Evolutionary conservation across 2,113 vertebrate genomes (phyloP).

Genomic region (Oncorhynchus keta): DNA sequence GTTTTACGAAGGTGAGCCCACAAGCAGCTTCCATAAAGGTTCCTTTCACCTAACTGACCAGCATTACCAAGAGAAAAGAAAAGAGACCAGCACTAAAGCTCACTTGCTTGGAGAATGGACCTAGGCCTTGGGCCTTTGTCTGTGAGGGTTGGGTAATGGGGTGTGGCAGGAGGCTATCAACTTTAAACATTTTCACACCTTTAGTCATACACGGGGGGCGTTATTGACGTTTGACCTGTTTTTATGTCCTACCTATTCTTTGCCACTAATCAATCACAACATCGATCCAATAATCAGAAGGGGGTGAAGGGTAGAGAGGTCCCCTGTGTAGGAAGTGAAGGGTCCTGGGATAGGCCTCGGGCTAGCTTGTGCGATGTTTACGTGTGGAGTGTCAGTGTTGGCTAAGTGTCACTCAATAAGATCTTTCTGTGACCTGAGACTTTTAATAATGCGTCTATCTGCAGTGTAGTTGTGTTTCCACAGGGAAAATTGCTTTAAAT

Average conservation of each 20-base stretch:
- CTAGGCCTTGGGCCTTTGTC: slow-evolving; percentile 58
- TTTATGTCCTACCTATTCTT: slow-evolving; percentile 88
- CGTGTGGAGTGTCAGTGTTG: slow-evolving; percentile 45
- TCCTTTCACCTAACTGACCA: slow-evolving; percentile 87
- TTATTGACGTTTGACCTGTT: slow-evolving; percentile 86
- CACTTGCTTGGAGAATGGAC: slow-evolving; percentile 59
- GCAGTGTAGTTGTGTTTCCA: not conserved
- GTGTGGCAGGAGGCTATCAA: slow-evolving; percentile 87
- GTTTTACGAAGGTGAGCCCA: slow-evolving; percentile 85
- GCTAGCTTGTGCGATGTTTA: slow-evolving; percentile 70
- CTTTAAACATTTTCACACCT: slow-evolving; percentile 86
- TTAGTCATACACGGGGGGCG: slow-evolving; percentile 80
- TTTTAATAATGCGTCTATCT: not conserved
- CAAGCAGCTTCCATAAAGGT: slow-evolving; percentile 78
- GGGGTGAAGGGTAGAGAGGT: slow-evolving; percentile 85
- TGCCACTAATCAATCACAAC: slow-evolving; percentile 93
- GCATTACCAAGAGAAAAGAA: slow-evolving; percentile 83
- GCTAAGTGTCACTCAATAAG: not conserved
- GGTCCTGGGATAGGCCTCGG: slow-evolving; percentile 70
- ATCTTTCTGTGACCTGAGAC: slow-evolving; percentile 9
- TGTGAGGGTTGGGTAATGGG: slow-evolving; percentile 85
- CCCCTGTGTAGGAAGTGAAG: slow-evolving; percentile 76
- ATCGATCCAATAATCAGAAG: slow-evolving; percentile 95
- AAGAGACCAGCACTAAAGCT: slow-evolving; percentile 70
- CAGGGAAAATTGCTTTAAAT: not conserved